Conservation (phyloP, 2,888 invertebrate genomes). For the Loripinus fragilis region DNA sequence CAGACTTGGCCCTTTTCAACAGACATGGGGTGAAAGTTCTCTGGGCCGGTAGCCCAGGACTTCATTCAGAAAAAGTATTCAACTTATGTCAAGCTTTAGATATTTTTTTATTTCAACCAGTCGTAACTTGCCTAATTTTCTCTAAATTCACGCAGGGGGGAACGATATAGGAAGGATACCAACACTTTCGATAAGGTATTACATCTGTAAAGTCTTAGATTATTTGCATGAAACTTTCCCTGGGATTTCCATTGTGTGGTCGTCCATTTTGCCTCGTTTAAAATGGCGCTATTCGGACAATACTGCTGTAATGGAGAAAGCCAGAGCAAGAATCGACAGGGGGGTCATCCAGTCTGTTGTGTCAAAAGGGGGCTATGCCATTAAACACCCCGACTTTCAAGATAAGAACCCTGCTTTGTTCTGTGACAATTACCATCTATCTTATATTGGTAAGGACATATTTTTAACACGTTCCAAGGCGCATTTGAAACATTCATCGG, state of each 20-base stretch:
- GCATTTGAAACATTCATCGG: background rate
- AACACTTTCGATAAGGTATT: background rate
- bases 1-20: background rate
- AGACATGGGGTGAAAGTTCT: constrained; percentile 1
- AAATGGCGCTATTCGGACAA: background rate
- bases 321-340: background rate
- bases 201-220: background rate
- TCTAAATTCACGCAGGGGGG: background rate
- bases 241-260: background rate
- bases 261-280: background rate
- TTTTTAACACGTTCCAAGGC: background rate
- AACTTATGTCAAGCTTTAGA: background rate
- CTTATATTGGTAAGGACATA: background rate
- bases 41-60: background rate
- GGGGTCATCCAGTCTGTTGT: background rate
- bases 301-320: background rate
- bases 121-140: background rate
- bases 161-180: background rate
- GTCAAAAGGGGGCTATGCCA: background rate
- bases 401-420: background rate
- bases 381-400: background rate
- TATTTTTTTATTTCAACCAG: background rate
- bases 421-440: background rate
- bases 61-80: background rate
- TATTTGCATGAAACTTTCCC: background rate